These are phyloP conservation scores for Phymanthus crucifer DNA, from an alignment of 92 coral and sea anemone species.

Conservation along the genomic window DNA sequence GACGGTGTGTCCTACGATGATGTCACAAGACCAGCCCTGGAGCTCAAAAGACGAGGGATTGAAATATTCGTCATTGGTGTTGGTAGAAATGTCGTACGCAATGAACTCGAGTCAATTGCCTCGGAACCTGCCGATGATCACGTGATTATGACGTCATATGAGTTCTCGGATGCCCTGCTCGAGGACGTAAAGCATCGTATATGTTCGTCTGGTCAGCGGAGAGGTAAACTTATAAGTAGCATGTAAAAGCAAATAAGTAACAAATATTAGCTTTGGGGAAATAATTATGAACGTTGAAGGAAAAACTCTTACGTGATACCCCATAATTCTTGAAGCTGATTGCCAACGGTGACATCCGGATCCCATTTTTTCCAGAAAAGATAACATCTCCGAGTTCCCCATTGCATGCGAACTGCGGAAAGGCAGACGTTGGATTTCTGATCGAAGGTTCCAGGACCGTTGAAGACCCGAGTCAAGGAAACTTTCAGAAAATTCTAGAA, in stretches of 20 bases:
- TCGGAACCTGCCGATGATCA: constrained; percentile 72
- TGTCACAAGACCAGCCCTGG: constrained; percentile 73
- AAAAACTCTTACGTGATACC: background rate
- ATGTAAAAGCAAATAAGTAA: background rate
- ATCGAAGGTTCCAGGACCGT: constrained; percentile 84
- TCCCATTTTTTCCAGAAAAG: constrained; percentile 10
- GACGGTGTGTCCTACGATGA: constrained; percentile 93
- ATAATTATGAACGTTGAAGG: background rate
- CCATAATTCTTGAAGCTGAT: background rate
- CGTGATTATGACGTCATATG: constrained; percentile 71
- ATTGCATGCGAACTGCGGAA: constrained; percentile 25
- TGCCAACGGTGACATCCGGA: background rate
- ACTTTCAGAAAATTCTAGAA: constrained; percentile 70
- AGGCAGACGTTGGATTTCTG: constrained; percentile 75
- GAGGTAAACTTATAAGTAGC: constrained; percentile 29
- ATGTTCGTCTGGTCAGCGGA: constrained; percentile 38
- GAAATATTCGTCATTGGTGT: constrained; percentile 88
- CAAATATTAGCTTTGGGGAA: background rate
- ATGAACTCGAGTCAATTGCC: constrained; percentile 80
- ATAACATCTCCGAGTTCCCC: background rate
- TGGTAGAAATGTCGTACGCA: constrained; percentile 66
- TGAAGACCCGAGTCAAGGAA: constrained; percentile 73
- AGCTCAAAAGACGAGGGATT: constrained; percentile 77
- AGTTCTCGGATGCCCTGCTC: constrained; percentile 44
- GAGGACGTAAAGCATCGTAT: constrained; percentile 54